These are phyloP conservation scores for Forficula auricularia DNA, from an alignment of 1,140 invertebrate genomes.

Conservation along the genomic window DNA sequence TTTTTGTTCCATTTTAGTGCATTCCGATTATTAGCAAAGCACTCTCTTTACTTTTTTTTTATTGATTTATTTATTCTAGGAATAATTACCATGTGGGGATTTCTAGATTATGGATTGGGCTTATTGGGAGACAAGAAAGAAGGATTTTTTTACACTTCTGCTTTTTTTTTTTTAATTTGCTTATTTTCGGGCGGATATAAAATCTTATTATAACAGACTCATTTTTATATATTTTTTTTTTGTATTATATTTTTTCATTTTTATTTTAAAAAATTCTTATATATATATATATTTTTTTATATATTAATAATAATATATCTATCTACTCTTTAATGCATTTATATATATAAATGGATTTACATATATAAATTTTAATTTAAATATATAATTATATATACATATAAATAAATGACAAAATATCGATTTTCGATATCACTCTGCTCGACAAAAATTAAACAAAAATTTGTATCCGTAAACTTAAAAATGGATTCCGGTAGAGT, in stretches of 20 bases:
- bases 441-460: no score
- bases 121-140: no score
- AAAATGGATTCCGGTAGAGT: no score
- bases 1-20: no score
- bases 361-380: slow-evolving; percentile 16
- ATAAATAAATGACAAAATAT: slow-evolving; percentile 15
- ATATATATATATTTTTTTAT: slow-evolving; percentile 1
- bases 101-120: no score
- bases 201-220: neutral
- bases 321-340: slow-evolving; percentile 25
- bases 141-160: neutral
- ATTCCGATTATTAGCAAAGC: no score
- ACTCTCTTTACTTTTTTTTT: no score
- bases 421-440: slow-evolving; percentile 7
- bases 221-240: slow-evolving; percentile 7
- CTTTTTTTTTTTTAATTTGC: neutral
- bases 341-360: slow-evolving; percentile 22
- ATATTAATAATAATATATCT: slow-evolving; percentile 24
- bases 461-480: no score
- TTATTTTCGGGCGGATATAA: neutral
- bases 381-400: slow-evolving; percentile 20
- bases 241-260: slow-evolving; percentile 3
- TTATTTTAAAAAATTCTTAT: slow-evolving; percentile 1
- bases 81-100: no score
- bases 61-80: no score